Evolutionary conservation across 2,113 vertebrate genomes (phyloP).

Genomic region (Microtus ochrogaster): DNA sequence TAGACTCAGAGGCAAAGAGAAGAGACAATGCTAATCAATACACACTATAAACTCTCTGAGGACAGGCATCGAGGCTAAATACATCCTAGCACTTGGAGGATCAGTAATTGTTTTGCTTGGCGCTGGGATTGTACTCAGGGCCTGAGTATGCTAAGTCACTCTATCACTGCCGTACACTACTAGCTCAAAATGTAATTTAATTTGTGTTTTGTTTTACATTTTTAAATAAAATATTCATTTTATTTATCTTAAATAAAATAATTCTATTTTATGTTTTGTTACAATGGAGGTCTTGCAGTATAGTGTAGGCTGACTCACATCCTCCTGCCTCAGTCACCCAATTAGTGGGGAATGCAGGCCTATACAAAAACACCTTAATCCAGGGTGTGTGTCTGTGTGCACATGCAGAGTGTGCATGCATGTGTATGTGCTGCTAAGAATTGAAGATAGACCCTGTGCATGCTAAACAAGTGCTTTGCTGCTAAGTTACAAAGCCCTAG

Average conservation of each 20-base stretch:
- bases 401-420: too few species aligned
- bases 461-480: too few species aligned
- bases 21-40: neutral
- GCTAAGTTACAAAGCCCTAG: too few species aligned
- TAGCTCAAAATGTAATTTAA: neutral
- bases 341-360: neutral
- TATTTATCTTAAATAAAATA: too few species aligned
- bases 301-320: neutral
- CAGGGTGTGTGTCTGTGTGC: neutral
- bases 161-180: neutral
- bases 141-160: neutral
- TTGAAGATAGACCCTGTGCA: too few species aligned
- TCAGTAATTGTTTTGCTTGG: neutral
- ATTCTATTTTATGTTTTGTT: neutral
- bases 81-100: conserved; percentile 43
- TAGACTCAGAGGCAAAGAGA: conserved; percentile 22
- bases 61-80: conserved; percentile 4
- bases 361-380: neutral
- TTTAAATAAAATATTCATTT: too few species aligned
- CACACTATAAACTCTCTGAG: neutral
- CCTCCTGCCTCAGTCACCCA: neutral
- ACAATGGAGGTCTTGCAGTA: neutral
- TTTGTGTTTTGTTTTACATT: neutral
- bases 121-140: neutral
- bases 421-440: too few species aligned